Evolutionary conservation across 2,888 invertebrate genomes (phyloP).

Genomic region (Heterodera filipjevi): DNA sequence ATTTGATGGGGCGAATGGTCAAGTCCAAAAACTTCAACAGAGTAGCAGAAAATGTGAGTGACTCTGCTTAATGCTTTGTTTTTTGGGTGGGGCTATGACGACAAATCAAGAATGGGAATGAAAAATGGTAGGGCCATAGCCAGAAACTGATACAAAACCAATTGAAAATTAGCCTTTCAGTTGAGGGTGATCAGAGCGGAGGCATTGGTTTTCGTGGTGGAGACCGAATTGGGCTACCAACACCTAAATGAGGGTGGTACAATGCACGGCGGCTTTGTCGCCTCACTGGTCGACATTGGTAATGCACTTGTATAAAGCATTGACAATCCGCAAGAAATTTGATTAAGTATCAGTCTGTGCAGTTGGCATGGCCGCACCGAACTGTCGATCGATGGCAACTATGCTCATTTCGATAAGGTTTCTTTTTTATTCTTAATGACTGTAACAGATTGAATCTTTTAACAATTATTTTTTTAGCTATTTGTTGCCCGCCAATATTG

Average conservation of each 20-base stretch:
- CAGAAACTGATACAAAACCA: not conserved
- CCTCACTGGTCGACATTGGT: constrained; percentile 54
- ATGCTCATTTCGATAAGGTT: constrained; percentile 59
- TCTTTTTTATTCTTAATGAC: not conserved
- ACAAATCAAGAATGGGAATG: too few relatives aligned
- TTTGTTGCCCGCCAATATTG: constrained; percentile 57
- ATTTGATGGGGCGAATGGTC: not conserved
- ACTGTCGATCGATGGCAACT: constrained; percentile 56
- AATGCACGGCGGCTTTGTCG: constrained; percentile 44
- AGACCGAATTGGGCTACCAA: not conserved
- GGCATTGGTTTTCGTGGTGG: not conserved
- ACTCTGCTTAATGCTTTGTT: not conserved
- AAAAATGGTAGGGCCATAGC: too few relatives aligned
- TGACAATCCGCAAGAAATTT: not conserved
- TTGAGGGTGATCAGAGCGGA: constrained; percentile 16
- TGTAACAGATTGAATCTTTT: too few relatives aligned
- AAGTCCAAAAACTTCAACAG: constrained; percentile 9
- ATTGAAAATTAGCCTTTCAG: not conserved
- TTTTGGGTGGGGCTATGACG: too few relatives aligned
- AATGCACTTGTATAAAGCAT: not conserved
- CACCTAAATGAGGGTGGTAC: constrained; percentile 23
- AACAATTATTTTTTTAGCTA: constrained; percentile 47
- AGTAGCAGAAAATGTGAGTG: constrained; percentile 15
- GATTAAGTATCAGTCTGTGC: constrained; percentile 53
- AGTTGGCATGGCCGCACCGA: constrained; percentile 52